Evolutionary conservation across 2,888 invertebrate species (phyloP), one percentile per base, ranked within the genome.

Genomic region (Amiota mariae): DNA sequence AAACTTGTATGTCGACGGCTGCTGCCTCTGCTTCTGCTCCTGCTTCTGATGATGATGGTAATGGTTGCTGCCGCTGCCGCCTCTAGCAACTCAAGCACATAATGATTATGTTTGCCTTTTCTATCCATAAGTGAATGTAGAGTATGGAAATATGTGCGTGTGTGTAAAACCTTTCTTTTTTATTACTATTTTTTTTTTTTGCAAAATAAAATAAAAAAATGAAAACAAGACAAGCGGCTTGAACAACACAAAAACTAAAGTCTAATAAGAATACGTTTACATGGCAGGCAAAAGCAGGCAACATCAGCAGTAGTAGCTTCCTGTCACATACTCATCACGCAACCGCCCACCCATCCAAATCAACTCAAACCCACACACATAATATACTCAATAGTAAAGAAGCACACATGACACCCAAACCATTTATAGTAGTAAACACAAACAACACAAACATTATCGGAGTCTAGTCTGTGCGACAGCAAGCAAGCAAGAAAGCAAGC

Each of bases 321-420:
- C 77, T 72, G 77, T 61, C 71, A 66, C 70, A 67, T 15, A 57
- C 20, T 13, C 24, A 68, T 47, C 57, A 47, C 61, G 20, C 15
- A 63, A 36, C 46, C 47, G 12, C 72, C 57, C 46, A 48, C 15
- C 63, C 51, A 72, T 54, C 15, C 20, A 64, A 36, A 36, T 61
- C n/a, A 18, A 51, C 49, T 63, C 12, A 46, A 18, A 46, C 46
- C 9, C 63, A 66, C 15, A 49, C 49, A 24, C 49, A 51, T 49
- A 49, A 61, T 54, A 72, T 67, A 67, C 57, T 66, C n/a, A n/a
- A n/a, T n/a, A 57, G 20, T 68, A 59, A 6, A 36, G 36, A 2
- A 36, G 6, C 36, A 36, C 8, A 57, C 24, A 3, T 46, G n/a
- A 11, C 36, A 46, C 18, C 51, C 63, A 54, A 48, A 63, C 18